Evolutionary conservation across 1,140 invertebrate species (phyloP), one percentile per base, ranked within the genome.

Genomic region (Anastrepha ludens): DNA sequence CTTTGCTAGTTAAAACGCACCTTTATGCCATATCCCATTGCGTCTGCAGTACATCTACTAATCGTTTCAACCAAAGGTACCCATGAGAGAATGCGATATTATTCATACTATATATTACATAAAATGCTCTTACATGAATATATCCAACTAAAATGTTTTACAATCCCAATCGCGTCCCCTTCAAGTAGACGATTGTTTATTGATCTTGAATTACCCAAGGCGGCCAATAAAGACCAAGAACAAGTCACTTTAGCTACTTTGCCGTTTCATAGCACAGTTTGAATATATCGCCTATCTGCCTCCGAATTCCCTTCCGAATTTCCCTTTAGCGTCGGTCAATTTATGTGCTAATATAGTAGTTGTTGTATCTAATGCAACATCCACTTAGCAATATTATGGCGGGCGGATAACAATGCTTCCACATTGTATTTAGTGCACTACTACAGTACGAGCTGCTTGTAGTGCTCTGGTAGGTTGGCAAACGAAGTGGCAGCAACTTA

Each of bases 341-440:
- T 74, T 50, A 74, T 74, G 67, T 74, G 44, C 39, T 74, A 74
- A 74, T 50, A 44, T 47, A 74, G 39, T n/a, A 70, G 67, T 67
- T 67, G 20, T 39, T 29, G n/a, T 29, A 11, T 47, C 67, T 74
- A 74, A 44, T 74, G 67, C 39, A 13, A 44, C 67, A 47, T 5
- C 67, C 67, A 47, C 67, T 29, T 15, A 74, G 39, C 64, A 7
- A 7, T n/a, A 2, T 13, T 3, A 29, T 39, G 44, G 39, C 13
- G 41, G 41, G n/a, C 41, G 41, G 67, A 13, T 70, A 70, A 41
- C 3, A 74, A 74, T 41, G 15, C 13, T 41, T 5, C 2, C 6
- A 17, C 6, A 5, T 74, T 64, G 20, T 15, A 29, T 41, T 29
- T 29, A 29, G 29, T 9, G 17, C 67, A 70, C 39, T 70, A 8